These are phyloP conservation scores for Nyctibius bracteatus DNA, from an alignment of 2,113 vertebrate genomes.

Conservation along the genomic window DNA sequence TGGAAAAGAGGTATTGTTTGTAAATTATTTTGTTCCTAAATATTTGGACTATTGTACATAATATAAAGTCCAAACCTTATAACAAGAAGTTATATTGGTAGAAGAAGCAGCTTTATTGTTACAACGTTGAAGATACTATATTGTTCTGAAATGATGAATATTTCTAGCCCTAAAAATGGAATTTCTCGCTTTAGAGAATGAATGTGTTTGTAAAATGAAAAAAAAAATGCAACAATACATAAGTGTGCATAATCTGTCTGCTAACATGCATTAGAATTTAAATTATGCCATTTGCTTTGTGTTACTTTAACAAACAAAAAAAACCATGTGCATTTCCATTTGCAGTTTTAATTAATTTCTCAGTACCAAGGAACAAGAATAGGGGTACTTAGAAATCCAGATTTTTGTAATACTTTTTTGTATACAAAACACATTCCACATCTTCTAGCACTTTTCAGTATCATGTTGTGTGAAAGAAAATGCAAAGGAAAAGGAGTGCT, in stretches of 20 bases:
- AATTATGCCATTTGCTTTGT: neutral
- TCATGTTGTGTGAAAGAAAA: neutral
- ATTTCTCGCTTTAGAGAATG: neutral
- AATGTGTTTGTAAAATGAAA: neutral
- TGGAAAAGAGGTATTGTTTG: neutral
- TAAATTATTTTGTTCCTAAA: neutral
- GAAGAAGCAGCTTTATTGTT: neutral
- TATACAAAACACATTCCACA: neutral
- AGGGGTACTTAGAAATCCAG: neutral
- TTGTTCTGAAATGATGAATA: neutral
- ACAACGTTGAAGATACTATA: neutral
- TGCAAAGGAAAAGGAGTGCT: neutral
- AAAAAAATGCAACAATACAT: neutral
- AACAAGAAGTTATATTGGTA: too few relatives aligned
- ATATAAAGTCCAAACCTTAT: neutral
- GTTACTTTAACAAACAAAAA: neutral
- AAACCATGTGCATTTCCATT: neutral
- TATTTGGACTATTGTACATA: neutral
- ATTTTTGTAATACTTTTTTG: neutral
- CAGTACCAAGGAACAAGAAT: neutral
- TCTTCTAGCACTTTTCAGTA: neutral
- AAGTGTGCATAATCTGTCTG: neutral
- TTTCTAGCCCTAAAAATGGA: neutral
- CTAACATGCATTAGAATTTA: constrained; percentile 4
- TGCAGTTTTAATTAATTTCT: neutral